Evolutionary conservation across 2,888 invertebrate species (phyloP).

Genomic region (Fragum whitleyi): DNA sequence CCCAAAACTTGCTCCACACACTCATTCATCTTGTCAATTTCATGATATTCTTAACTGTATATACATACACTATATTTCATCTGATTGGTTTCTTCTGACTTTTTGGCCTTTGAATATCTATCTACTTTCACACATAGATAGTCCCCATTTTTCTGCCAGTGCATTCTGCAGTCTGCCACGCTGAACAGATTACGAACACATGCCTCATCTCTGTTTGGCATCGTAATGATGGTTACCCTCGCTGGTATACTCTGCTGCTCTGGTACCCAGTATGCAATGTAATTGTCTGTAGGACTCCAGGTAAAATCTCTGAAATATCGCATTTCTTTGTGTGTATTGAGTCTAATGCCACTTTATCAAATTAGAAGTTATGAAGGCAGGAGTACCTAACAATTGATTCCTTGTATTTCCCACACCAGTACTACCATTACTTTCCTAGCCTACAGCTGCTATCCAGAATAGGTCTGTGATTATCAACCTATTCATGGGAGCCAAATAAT

Average conservation of each 20-base stretch:
- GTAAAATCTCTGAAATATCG: conserved; percentile 92
- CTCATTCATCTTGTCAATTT: too few species aligned
- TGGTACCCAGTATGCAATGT: conserved; percentile 99
- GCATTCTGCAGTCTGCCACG: conserved; percentile 98
- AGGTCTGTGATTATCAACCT: too few species aligned
- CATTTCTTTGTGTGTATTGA: too few species aligned
- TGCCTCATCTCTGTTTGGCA: conserved; percentile 89
- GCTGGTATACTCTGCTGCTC: conserved; percentile 97
- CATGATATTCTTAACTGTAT: too few species aligned
- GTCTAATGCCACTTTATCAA: too few species aligned
- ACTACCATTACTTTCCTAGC: too few species aligned
- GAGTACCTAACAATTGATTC: too few species aligned
- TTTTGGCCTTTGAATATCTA: conserved; percentile 94
- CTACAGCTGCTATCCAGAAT: too few species aligned
- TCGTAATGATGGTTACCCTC: conserved; percentile 95
- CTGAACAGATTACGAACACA: conserved; percentile 98
- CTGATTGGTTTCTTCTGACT: conserved; percentile 93
- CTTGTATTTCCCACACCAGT: too few species aligned
- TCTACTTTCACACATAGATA: conserved; percentile 98
- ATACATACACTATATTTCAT: conserved; percentile 92
- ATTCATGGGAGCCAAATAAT: too few species aligned
- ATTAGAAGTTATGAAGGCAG: too few species aligned
- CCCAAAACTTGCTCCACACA: too few species aligned
- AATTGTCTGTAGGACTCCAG: conserved; percentile 99
- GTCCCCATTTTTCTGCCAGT: conserved; percentile 99